Evolutionary conservation across 1,140 invertebrate genomes (phyloP), one percentile per base, ranked within the genome.

Genomic region (Pteromalus puparum): DNA sequence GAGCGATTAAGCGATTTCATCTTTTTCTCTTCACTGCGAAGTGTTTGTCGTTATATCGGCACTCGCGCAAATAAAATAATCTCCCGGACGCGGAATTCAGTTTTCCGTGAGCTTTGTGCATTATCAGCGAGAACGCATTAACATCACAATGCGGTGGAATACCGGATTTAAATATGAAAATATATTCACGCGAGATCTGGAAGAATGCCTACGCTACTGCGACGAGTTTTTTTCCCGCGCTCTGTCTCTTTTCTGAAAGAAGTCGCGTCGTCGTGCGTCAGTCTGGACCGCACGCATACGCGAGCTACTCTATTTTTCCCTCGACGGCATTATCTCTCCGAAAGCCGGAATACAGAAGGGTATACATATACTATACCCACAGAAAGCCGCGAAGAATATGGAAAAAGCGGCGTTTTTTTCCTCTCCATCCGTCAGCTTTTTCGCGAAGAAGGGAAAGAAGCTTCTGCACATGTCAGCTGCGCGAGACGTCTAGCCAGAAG

Each of bases 1-100:
- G 4, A 15, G 28, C 74, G 53, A 81, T 74, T 74, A 82, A 34
- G 46, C 30, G 21, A 53, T 75, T 74, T 61, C 28, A 18, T 61
- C 68, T 80, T 67, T 81, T 61, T 77, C 26, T 77, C 75, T 61
- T 7, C 4, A 0, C 38, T 42, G 18, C n/a, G 13, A 21, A 13
- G 28, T 48, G 15, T 48, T 15, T 48, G 46, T n/a, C 7, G 7
- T 6, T 48, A n/a, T 61, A 61, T 61, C 15, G 53, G 7, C 21
- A 15, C 18, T n/a, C 53, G 53, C 53, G 53, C 18, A 61, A 61
- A 61, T 61, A 61, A 21, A 61, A 61, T 61, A 61, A 61, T 61
- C 53, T 61, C 21, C 6, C 2, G 15, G 53, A n/a, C 30, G 30
- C 34, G 46, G 53, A n/a, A 61, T 21, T n/a, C 53, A 18, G 13